These are phyloP conservation scores for Myiozetetes cayanensis DNA, from an alignment of 2,113 vertebrate species.

Conservation along the genomic window DNA sequence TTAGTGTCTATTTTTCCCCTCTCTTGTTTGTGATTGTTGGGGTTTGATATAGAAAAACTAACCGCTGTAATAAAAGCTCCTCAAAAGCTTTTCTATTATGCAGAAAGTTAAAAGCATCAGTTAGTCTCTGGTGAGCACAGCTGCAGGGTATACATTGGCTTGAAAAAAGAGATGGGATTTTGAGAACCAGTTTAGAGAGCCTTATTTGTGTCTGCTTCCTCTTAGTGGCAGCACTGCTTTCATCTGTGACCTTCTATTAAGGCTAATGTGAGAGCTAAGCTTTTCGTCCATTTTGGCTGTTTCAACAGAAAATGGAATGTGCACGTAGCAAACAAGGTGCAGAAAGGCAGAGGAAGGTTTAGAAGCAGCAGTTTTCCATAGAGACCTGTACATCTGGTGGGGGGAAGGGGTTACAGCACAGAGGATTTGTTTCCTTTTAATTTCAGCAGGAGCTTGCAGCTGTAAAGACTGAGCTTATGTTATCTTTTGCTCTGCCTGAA, in stretches of 20 bases:
- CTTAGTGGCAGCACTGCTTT: constrained; percentile 43
- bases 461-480: not conserved
- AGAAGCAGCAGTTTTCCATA: not conserved
- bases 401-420: not conserved
- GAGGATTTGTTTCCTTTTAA: not conserved
- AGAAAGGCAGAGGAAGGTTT: not conserved
- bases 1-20: not conserved
- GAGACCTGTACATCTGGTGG: not conserved
- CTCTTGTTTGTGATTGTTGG: not conserved
- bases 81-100: constrained; percentile 21
- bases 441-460: constrained; percentile 2
- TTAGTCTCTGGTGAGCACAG: constrained; percentile 15
- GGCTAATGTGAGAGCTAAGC: constrained; percentile 29
- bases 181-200: constrained; percentile 11
- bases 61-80: not conserved
- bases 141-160: not conserved
- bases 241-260: constrained; percentile 45
- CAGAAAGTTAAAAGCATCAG: constrained; percentile 39
- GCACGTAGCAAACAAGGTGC: not conserved
- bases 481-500: not conserved
- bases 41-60: not conserved
- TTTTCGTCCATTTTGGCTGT: constrained; percentile 51
- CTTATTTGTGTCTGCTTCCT: constrained; percentile 44
- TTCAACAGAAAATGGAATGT: constrained; percentile 32
- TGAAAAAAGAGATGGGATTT: constrained; percentile 5